phyloP scores from a whole-genome alignment of 2,113 vertebrate species.

The Scatophagus argus region DNA sequence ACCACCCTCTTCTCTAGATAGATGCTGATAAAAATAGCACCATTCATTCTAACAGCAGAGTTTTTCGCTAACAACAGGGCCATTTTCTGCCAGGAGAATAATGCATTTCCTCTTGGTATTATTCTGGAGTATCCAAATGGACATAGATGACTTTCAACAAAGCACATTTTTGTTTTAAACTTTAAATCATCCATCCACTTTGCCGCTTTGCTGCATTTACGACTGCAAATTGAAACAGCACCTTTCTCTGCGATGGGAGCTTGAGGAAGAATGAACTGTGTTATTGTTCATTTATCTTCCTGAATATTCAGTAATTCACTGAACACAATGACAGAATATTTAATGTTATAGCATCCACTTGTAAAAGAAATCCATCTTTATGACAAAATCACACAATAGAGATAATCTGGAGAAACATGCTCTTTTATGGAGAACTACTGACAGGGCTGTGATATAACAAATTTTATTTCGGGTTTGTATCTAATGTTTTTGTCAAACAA shows the following conservation, averaged over 20 bases:
- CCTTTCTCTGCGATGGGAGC: slow-evolving; percentile 9
- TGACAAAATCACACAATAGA: slow-evolving; percentile 10
- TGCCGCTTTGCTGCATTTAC: slow-evolving; percentile 11
- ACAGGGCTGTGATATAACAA: background rate
- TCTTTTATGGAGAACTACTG: background rate
- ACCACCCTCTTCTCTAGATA: slow-evolving; percentile 49
- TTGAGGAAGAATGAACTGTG: slow-evolving; percentile 10
- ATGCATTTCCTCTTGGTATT: slow-evolving; percentile 53
- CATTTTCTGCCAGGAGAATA: slow-evolving; percentile 57
- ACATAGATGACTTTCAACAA: slow-evolving; percentile 56
- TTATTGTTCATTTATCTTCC: slow-evolving; percentile 20
- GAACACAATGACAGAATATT: background rate
- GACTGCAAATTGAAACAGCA: slow-evolving; percentile 38
- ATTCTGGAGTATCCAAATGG: slow-evolving; percentile 59
- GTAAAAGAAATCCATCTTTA: slow-evolving; percentile 14
- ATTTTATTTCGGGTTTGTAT: background rate
- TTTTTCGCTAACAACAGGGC: slow-evolving; percentile 55
- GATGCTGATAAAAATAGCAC: slow-evolving; percentile 72
- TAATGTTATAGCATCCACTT: slow-evolving; percentile 4
- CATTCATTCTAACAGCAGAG: slow-evolving; percentile 38
- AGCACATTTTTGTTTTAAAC: slow-evolving; percentile 59
- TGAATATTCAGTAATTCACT: slow-evolving; percentile 28
- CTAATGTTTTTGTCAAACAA: background rate
- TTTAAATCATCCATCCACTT: slow-evolving; percentile 52
- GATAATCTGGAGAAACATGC: slow-evolving; percentile 5